Conservation (phyloP, 2,113 vertebrate genomes). For the Perca fluviatilis region DNA sequence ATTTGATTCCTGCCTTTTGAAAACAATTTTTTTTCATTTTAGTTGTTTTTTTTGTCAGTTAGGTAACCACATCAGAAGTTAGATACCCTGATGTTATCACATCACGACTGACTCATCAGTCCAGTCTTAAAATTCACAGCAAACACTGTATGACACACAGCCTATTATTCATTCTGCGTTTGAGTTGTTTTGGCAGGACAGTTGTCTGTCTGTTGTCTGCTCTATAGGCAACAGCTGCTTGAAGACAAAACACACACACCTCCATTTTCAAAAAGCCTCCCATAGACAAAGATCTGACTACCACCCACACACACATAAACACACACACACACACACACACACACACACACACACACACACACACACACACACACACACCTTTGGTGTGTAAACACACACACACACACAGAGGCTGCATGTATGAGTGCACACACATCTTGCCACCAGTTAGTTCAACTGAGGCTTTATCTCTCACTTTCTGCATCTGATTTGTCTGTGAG, state of each 20-base stretch:
- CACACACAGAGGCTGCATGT: background rate
- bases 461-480: constrained; percentile 36
- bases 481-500: constrained; percentile 38
- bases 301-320: background rate
- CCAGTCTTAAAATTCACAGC: background rate
- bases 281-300: background rate
- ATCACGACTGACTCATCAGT: no score
- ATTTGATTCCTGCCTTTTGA: background rate
- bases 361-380: constrained; percentile 6
- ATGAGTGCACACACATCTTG: background rate
- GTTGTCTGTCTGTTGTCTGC: constrained; percentile 12
- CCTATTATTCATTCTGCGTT: background rate
- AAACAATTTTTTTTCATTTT: background rate
- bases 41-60: background rate
- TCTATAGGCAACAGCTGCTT: constrained; percentile 59
- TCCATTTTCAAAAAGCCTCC: constrained; percentile 8
- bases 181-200: constrained; percentile 43
- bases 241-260: constrained; percentile 59
- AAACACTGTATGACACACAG: background rate
- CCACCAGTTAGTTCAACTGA: constrained; percentile 1
- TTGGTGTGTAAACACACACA: no score
- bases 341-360: no score
- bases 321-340: background rate
- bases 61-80: background rate
- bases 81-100: background rate